phyloP scores from a whole-genome alignment of 2,888 invertebrate genomes.

The Teleiodes luculella region DNA sequence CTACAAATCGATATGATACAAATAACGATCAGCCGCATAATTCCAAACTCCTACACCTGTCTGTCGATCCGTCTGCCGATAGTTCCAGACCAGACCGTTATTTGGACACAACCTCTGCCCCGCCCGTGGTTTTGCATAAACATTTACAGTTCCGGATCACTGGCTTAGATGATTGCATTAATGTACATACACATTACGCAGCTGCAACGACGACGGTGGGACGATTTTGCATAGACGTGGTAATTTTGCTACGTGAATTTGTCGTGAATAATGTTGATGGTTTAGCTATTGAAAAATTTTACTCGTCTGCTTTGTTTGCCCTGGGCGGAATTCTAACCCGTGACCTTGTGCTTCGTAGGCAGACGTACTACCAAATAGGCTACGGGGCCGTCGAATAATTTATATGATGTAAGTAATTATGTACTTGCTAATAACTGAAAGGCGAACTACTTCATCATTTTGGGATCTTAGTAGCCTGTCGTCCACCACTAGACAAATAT shows the following conservation, averaged over 20 bases:
- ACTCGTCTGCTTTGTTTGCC: background rate
- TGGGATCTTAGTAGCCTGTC: too few species aligned
- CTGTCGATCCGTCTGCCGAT: conserved; percentile 3
- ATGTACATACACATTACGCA: conserved; percentile 39
- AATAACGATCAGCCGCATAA: conserved; percentile 1
- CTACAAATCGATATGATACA: background rate
- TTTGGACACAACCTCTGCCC: conserved; percentile 21
- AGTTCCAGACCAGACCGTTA: conserved; percentile 19
- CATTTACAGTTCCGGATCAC: conserved; percentile 58
- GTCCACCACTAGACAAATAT: too few species aligned
- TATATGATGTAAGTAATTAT: too few species aligned
- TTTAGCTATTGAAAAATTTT: background rate
- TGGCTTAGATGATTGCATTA: conserved; percentile 60
- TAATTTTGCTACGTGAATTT: background rate
- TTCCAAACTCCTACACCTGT: conserved; percentile 2
- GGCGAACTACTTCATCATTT: too few species aligned
- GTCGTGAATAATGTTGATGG: background rate
- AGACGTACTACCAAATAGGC: too few species aligned
- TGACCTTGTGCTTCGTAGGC: too few species aligned
- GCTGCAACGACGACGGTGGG: background rate
- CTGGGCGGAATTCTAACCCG: too few species aligned
- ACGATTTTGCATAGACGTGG: conserved; percentile 2
- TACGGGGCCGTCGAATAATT: too few species aligned
- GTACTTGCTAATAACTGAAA: too few species aligned
- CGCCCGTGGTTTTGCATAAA: conserved; percentile 50